These are phyloP conservation scores for Nesogale talazaci DNA, from an alignment of 2,113 vertebrate species.

Conservation along the genomic window DNA sequence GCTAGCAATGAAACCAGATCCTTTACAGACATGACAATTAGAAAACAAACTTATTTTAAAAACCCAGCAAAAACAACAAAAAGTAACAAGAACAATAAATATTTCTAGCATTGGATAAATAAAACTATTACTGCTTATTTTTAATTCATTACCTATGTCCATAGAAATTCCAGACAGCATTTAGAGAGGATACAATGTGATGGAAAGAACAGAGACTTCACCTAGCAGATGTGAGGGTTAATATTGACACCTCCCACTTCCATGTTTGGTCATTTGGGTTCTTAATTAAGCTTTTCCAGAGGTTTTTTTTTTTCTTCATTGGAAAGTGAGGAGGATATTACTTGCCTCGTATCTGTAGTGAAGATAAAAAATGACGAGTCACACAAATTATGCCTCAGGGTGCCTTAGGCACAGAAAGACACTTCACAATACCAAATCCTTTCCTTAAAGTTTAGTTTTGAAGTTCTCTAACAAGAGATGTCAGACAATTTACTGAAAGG, in stretches of 20 bases:
- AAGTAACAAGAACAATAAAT: neutral
- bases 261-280: neutral
- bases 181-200: neutral
- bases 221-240: neutral
- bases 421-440: neutral
- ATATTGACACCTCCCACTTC: neutral
- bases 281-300: neutral
- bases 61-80: neutral
- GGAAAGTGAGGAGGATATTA: no score
- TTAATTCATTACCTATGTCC: neutral
- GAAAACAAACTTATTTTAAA: no score
- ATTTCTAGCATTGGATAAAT: neutral
- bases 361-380: neutral
- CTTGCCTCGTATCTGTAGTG: neutral
- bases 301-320: no score
- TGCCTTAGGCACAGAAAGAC: neutral
- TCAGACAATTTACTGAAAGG: conserved; percentile 16
- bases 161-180: neutral
- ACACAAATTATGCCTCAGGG: no score
- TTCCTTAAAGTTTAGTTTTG: neutral
- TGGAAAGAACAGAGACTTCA: neutral
- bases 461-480: neutral
- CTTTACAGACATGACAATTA: neutral
- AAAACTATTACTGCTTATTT: neutral
- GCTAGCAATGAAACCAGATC: neutral